Evolutionary conservation across 2,797 vertebrate species (phyloP).

Genomic region (Chelonia mydas): DNA sequence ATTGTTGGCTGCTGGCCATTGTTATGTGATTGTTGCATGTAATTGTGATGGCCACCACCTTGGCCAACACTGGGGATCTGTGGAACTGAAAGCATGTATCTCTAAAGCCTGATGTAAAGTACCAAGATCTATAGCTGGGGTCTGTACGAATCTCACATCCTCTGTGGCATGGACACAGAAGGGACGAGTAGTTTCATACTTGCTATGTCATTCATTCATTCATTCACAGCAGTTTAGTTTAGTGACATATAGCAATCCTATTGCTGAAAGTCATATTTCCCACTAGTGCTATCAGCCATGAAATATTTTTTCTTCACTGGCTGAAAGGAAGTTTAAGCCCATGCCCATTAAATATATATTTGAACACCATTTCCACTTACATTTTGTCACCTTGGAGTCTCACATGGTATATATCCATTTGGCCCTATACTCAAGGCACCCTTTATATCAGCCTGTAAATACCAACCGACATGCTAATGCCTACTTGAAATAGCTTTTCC

Average conservation of each 20-base stretch:
- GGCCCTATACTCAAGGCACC: conserved; percentile 70
- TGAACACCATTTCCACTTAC: conserved; percentile 74
- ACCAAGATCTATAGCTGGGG: neutral
- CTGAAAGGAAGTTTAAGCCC: conserved; percentile 60
- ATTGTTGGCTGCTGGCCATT: neutral
- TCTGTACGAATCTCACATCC: neutral
- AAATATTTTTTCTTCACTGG: conserved; percentile 17
- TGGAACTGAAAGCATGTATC: neutral
- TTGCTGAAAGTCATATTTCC: conserved; percentile 37
- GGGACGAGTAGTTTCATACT: neutral
- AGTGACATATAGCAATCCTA: conserved; percentile 10
- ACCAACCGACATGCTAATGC: conserved; percentile 73
- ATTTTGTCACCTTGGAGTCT: conserved; percentile 70
- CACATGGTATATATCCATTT: conserved; percentile 71
- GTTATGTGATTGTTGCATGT: neutral
- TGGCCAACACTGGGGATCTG: neutral
- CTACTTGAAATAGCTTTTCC: conserved; percentile 71
- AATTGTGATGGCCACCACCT: neutral
- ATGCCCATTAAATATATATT: conserved; percentile 77
- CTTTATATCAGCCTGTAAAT: conserved; percentile 72
- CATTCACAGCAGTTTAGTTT: conserved; percentile 36
- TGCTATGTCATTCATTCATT: fast-evolving
- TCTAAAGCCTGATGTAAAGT: neutral
- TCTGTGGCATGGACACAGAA: neutral
- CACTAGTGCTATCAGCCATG: conserved; percentile 9